Base-by-base conservation (phyloP, 2,888 invertebrate genomes). In the Drosophila borborema region DNA sequence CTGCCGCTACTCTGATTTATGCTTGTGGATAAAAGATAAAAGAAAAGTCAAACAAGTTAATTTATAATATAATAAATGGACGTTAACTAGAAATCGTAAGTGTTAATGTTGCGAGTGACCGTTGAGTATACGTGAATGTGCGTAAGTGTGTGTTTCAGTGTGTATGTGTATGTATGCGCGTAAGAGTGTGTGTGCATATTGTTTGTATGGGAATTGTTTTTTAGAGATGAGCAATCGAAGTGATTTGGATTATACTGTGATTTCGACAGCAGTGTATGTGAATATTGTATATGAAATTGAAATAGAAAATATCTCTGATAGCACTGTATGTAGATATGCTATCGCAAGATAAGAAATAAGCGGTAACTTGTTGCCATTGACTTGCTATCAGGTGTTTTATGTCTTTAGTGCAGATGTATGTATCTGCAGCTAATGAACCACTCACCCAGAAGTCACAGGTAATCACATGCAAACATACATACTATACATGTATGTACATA, bases 381-480 rank as follows among this genome's bases (percentile, higher is more conserved):
- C 28, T 49, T 41, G 38, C 14, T 56, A 61, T 55, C 43, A 55
- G 61, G 20, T n/a, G 18, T 31, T 41, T 43, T 34, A 16, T 28
- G 34, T 41, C 9, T 49, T 49, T 36, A n/a, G 28, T n/a, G 20
- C 48, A 41, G 31, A 18, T 43, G 40, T 45, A 40, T 53, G 20
- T 45, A 49, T 49, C 10, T n/a, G 54, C n/a, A n/a, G n/a, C 23
- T 23, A 36, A 40, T 18, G 10, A 61, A 36, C 51, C 20, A 38
- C 61, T 70, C 43, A 31, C 18, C 38, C 48, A 46, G n/a, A 58
- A 71, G 36, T 71, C 71, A 43, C 71, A 69, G 70, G 70, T 71
- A 51, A 45, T 43, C 69, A 23, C 28, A 28, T 28, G 28, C 28
- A 28, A 28, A 28, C 45, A 20, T 20, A 18, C 18, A 18, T 43